A percentile compares a stretch with the other conserved stretches of the same genome.
phyloP scores from a whole-genome alignment of 2,113 vertebrate genomes.

The Xiphophorus couchianus region DNA sequence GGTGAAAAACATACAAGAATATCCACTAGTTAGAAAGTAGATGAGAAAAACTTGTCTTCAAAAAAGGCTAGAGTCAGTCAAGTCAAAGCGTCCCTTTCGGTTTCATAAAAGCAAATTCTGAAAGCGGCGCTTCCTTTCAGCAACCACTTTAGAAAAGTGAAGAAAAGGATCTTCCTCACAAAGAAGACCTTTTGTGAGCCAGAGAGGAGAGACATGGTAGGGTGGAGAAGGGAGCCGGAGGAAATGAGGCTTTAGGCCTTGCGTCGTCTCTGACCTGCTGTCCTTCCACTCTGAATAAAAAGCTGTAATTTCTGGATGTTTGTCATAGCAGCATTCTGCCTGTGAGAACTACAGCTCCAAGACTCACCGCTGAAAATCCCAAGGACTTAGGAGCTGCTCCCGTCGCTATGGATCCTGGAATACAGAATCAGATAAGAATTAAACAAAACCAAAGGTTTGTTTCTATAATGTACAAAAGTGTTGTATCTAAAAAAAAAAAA shows the following conservation, averaged over 20 bases:
- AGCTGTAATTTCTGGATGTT: slow-evolving; percentile 41
- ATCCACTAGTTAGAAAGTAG: slow-evolving; percentile 49
- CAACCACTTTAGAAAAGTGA: slow-evolving; percentile 49
- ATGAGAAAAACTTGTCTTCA: slow-evolving; percentile 36
- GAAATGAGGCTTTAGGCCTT: slow-evolving; percentile 39
- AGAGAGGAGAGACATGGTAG: slow-evolving; percentile 47
- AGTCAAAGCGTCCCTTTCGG: slow-evolving; percentile 55
- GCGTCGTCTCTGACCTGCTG: slow-evolving; percentile 54
- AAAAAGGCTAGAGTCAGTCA: slow-evolving; percentile 45
- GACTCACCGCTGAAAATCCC: slow-evolving; percentile 80
- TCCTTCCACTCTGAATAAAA: slow-evolving; percentile 38
- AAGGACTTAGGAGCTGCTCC: slow-evolving; percentile 84
- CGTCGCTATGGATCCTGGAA: slow-evolving; percentile 85
- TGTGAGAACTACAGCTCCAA: slow-evolving; percentile 88
- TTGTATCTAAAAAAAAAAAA: neutral
- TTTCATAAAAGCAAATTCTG: slow-evolving; percentile 52
- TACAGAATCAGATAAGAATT: slow-evolving; percentile 23
- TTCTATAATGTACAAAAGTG: neutral
- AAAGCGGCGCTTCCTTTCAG: slow-evolving; percentile 59
- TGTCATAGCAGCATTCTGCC: slow-evolving; percentile 82
- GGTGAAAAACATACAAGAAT: slow-evolving; percentile 47
- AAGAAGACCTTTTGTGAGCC: slow-evolving; percentile 47
- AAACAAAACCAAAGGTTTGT: neutral
- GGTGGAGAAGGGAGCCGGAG: slow-evolving; percentile 46
- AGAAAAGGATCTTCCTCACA: slow-evolving; percentile 45